Base-by-base conservation (phyloP, 92 coral and sea anemone genomes). In the Nematostella vectensis region DNA sequence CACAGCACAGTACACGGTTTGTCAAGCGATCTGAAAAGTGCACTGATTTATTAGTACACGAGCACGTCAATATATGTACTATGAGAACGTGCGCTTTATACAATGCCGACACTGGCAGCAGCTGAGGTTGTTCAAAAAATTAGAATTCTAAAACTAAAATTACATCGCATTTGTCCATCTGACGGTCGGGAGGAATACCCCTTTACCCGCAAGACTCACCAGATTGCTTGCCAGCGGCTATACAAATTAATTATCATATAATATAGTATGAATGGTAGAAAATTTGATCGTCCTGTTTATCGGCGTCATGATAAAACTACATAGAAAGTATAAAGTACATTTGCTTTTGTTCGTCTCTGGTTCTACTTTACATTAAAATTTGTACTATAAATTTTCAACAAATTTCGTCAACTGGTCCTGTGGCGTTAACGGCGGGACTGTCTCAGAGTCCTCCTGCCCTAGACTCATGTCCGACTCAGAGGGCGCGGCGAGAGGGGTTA, bases 381-480 rank as follows among this genome's bases (percentile, higher is more conserved):
- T 54, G 58, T 72, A 76, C 88, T 93, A 93, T 93, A 93, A 93
- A 93, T 83, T 93, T 71, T 93, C 99, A 54, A 93, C 99, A 86
- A 76, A 93, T 86, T 83, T 82, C 31, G 99, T 87, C 78, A 93
- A 78, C 84, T 93, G 99, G 56, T 93, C 99, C 50, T 88, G 95
- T 16, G 99, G 96, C 70, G 99, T 93, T 53, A 93, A 75, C 42
- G 99, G 99, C 37, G 96, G 88, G 31, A 72, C 71, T 29, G 85
- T 64, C 68, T 83, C 89, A 36, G 74, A 71, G 42, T 91, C 98
- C 59, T 91, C 99, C 80, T 74, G 89, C 47, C 87, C 87, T 50
- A 85, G 49, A 50, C 82, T 63, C 9, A 85, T 81, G 57, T 93
- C 99, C 29, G 83, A 88, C 62, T 93, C 99, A 40, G 87, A 63